phyloP scores from a whole-genome alignment of 2,113 vertebrate genomes.

The Siphamia tubifer region DNA sequence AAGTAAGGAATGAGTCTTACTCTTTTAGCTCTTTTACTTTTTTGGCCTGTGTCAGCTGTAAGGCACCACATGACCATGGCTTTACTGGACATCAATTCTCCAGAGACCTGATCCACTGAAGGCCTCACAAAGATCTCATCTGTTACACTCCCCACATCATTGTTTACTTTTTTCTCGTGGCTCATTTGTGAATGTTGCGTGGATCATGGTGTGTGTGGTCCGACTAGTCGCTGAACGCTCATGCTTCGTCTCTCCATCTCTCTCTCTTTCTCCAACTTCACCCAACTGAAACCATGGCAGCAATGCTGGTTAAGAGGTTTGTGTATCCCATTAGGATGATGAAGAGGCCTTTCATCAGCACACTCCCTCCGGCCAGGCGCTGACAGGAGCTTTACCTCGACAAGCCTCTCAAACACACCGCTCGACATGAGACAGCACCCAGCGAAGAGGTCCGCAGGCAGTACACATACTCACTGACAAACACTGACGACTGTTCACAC shows the following conservation, averaged over 20 bases:
- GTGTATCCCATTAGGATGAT: slow-evolving; percentile 83
- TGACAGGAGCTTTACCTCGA: slow-evolving; percentile 81
- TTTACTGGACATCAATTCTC: slow-evolving; percentile 57
- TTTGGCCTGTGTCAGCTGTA: slow-evolving; percentile 18
- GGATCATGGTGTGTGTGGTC: slow-evolving; percentile 36
- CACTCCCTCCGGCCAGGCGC: slow-evolving; percentile 72
- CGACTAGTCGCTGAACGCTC: slow-evolving; percentile 15
- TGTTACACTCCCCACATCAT: slow-evolving; percentile 17
- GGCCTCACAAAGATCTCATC: slow-evolving; percentile 30
- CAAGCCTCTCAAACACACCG: slow-evolving; percentile 74
- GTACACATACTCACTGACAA: slow-evolving; percentile 44
- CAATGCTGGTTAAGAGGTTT: slow-evolving; percentile 77
- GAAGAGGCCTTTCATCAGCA: slow-evolving; percentile 81
- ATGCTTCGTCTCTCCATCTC: slow-evolving; percentile 1
- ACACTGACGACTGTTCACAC: slow-evolving; percentile 23
- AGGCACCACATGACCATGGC: not conserved
- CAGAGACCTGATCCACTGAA: slow-evolving; percentile 44
- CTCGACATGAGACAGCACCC: slow-evolving; percentile 70
- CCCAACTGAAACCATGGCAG: slow-evolving; percentile 63
- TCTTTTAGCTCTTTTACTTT: not conserved
- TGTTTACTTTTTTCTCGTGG: slow-evolving; percentile 42
- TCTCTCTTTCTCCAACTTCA: slow-evolving; percentile 26
- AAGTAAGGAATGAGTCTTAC: not conserved
- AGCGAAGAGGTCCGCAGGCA: slow-evolving; percentile 51
- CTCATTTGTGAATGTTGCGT: slow-evolving; percentile 33